Percentiles rank a stretch among this genome's conserved stretches.
Conservation (phyloP, 2,888 invertebrate genomes). For the Tenthredo mesomela region DNA sequence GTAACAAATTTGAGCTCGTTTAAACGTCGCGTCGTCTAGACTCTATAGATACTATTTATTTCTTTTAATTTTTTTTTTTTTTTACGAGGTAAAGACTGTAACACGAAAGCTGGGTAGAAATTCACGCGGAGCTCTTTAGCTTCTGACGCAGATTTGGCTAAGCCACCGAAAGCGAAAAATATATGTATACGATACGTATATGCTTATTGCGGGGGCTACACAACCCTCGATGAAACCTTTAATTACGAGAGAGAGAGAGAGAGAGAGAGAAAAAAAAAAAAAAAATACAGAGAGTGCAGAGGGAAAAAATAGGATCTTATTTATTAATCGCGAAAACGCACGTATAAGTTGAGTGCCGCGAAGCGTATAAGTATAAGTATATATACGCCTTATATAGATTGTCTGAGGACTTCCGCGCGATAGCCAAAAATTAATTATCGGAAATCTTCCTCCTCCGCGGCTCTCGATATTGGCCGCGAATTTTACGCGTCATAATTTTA, state of each 20-base stretch:
- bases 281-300: too few relatives aligned
- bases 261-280: background rate
- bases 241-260: background rate
- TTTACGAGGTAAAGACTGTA: background rate
- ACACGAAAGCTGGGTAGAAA: background rate
- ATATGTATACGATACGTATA: background rate
- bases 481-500: conserved; percentile 38
- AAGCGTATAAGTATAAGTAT: too few relatives aligned
- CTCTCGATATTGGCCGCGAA: background rate
- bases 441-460: background rate
- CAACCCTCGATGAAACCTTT: background rate
- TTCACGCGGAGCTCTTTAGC: background rate
- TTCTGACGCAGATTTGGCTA: conserved; percentile 15
- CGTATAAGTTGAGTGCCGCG: background rate
- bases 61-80: too few relatives aligned
- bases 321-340: conserved; percentile 1
- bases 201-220: conserved; percentile 16
- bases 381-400: too few relatives aligned
- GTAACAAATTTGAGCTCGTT: conserved; percentile 23
- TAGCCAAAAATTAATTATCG: conserved; percentile 4
- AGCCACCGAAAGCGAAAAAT: background rate
- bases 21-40: conserved; percentile 27
- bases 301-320: background rate
- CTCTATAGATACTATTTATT: too few relatives aligned
- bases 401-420: background rate